A percentile compares a stretch with the other conserved stretches of the same genome.
Conservation (phyloP, 2,797 vertebrate species). For the Neosilurus mollespiculum region DNA sequence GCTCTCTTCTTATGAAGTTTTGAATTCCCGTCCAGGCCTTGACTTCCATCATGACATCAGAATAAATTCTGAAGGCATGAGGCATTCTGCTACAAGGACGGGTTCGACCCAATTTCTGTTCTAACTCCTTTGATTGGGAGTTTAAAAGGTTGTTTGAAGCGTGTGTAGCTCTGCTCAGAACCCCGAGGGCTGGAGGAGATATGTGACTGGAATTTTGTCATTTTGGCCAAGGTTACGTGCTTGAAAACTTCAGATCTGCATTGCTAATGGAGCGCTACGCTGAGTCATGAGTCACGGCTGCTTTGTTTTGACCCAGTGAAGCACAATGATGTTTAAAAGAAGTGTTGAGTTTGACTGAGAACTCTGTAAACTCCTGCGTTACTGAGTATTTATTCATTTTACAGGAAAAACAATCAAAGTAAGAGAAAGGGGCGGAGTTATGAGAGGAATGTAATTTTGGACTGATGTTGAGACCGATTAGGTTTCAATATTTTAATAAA, state of each 20-base stretch:
- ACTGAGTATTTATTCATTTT: neutral
- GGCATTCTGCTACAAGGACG: constrained; percentile 49
- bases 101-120: constrained; percentile 48
- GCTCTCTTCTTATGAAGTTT: neutral
- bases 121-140: constrained; percentile 55
- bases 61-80: constrained; percentile 44
- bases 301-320: neutral
- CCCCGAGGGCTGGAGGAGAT: constrained; percentile 51
- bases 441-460: neutral
- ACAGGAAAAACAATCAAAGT: neutral
- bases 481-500: neutral
- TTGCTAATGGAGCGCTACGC: constrained; percentile 36
- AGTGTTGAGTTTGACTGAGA: neutral
- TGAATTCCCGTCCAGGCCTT: constrained; percentile 35
- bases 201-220: constrained; percentile 53
- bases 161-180: constrained; percentile 46
- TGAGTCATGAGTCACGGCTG: constrained; percentile 1
- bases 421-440: too few species aligned
- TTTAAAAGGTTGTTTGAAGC: constrained; percentile 56
- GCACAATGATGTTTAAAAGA: neutral
- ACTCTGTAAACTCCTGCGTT: neutral
- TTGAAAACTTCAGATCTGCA: constrained; percentile 52
- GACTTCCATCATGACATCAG: constrained; percentile 41
- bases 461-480: neutral
- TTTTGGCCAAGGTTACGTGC: constrained; percentile 48